Conservation (phyloP, 2,797 vertebrate species). For the Scolopax bukidnonensis region DNA sequence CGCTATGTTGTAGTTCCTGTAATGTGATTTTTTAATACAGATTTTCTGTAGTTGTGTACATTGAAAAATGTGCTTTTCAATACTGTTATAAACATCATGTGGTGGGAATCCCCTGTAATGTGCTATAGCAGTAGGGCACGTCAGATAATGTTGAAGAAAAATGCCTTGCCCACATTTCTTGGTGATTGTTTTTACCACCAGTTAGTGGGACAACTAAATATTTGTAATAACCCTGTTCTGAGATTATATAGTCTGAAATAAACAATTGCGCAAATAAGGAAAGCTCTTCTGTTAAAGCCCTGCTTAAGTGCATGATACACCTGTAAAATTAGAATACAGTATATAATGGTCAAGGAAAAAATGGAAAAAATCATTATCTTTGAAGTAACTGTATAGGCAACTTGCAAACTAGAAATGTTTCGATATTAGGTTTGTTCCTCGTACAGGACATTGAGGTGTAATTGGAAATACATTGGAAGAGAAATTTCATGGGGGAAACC, state of each 20-base stretch:
- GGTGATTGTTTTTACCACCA: conserved; percentile 62
- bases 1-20: conserved; percentile 73
- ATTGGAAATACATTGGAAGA: conserved; percentile 32
- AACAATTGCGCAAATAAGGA: conserved; percentile 65
- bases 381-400: conserved; percentile 11
- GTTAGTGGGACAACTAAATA: conserved; percentile 68
- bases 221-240: conserved; percentile 57
- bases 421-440: conserved; percentile 26
- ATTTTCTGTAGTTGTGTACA: conserved; percentile 71
- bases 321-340: conserved; percentile 64
- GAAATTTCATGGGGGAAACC: conserved; percentile 17
- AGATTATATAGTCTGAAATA: conserved; percentile 65
- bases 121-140: conserved; percentile 56
- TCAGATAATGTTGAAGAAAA: conserved; percentile 66
- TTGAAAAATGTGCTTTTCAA: conserved; percentile 76
- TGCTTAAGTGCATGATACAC: conserved; percentile 75
- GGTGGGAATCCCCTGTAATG: conserved; percentile 67
- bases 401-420: background rate
- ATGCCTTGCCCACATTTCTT: conserved; percentile 50
- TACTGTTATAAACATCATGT: conserved; percentile 72
- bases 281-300: conserved; percentile 69
- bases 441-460: background rate
- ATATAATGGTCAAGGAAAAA: conserved; percentile 58
- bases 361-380: conserved; percentile 42
- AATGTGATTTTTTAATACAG: conserved; percentile 68